Evolutionary conservation across 2,888 invertebrate genomes (phyloP).

Genomic region (Drosophila leonis): DNA sequence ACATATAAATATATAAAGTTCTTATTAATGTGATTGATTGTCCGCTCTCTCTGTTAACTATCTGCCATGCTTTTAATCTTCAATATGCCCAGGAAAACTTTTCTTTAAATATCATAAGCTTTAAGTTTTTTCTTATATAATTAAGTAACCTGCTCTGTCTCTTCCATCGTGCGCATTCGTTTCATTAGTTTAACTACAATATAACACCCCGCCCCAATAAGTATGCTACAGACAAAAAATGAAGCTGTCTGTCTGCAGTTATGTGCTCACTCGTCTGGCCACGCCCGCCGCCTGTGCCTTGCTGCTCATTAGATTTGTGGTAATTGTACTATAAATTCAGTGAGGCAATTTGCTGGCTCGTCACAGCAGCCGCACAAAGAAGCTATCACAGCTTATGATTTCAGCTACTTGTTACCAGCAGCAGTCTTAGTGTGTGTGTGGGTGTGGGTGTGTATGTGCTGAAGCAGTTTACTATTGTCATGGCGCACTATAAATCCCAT

Average conservation of each 20-base stretch:
- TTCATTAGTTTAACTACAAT: slow-evolving; percentile 7
- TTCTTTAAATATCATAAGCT: background rate
- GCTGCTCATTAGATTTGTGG: slow-evolving; percentile 70
- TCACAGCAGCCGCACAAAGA: slow-evolving; percentile 60
- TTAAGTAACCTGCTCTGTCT: slow-evolving; percentile 2
- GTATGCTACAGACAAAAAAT: slow-evolving; percentile 47
- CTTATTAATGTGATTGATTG: background rate
- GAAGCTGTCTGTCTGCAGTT: slow-evolving; percentile 2
- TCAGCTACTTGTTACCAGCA: slow-evolving; percentile 59
- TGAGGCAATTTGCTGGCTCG: slow-evolving; percentile 73
- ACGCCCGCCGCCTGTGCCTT: background rate
- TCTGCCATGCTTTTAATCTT: background rate
- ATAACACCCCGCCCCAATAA: slow-evolving; percentile 15
- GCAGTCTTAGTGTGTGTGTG: slow-evolving; percentile 14
- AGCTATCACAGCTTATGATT: slow-evolving; percentile 79
- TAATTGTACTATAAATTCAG: slow-evolving; percentile 78
- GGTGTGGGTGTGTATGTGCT: slow-evolving; percentile 32
- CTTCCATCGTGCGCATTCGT: background rate
- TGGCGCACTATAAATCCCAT: slow-evolving; percentile 80
- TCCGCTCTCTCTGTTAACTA: background rate
- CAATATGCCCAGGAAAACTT: background rate
- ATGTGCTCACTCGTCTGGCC: background rate
- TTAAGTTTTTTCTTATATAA: background rate
- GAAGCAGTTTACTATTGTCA: slow-evolving; percentile 76
- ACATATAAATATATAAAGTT: background rate